Base-by-base conservation (phyloP, 2,888 invertebrate species). In the Cephus runcator region DNA sequence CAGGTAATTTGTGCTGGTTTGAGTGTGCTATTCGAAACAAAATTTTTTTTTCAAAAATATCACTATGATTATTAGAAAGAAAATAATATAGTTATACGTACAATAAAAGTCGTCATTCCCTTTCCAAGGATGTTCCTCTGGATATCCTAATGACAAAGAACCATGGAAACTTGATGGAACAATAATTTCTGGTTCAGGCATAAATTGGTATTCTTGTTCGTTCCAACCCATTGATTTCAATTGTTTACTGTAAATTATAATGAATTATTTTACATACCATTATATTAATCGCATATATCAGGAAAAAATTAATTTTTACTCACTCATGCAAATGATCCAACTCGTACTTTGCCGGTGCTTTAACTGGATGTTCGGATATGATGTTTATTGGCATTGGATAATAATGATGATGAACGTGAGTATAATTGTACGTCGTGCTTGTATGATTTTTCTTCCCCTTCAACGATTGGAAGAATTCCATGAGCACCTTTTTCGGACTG, bases 331-430 rank as follows among this genome's bases (percentile, higher is more conserved):
- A 75, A 73, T 78, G 76, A 2, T 87, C 84, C 36, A 88, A 80
- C 15, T 86, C 83, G 11, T 82, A 75, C 79, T 83, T 84, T 1
- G 77, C 79, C 6, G 87, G 87, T 11, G 85, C 83, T 80, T 80
- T 86, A 6, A 79, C n/a, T 6, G 84, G 80, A 35, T 84, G 83
- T 4, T 80, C 73, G 33, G 83, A n/a, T 1, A 84, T 15, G 23
- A 80, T 1, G 9, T 83, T 79, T 34, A 87, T 23, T 9, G 85
- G 85, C 1, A 85, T 75, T 1, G 88, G 88, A 81, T 87, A 88
- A 73, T 89, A 89, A 78, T 89, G 88, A 80, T 87, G 73, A 81
- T 88, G 88, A 79, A 85, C 86, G 79, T 89, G 89, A 82, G 87
- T 87, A 78, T 88, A 76, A 78, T 85, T 82, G 9, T 81, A 40